Evolutionary conservation across 1,140 invertebrate species (phyloP).

Genomic region (Ostrea denselamellosa): DNA sequence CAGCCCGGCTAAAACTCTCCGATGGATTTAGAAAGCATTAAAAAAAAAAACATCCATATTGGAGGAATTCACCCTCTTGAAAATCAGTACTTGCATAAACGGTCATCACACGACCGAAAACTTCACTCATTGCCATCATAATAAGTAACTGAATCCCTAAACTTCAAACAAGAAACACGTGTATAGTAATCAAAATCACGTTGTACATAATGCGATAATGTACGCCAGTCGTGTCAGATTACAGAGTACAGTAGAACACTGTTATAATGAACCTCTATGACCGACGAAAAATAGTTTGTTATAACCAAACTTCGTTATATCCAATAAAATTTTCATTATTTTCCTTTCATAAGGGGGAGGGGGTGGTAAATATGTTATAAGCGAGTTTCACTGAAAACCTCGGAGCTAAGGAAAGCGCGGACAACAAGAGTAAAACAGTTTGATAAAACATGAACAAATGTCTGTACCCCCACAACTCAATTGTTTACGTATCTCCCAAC

Average conservation of each 20-base stretch:
- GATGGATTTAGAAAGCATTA: too few species aligned
- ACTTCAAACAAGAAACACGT: constrained; percentile 91
- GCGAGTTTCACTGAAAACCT: too few species aligned
- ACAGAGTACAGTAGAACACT: constrained; percentile 83
- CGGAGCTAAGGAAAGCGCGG: too few species aligned
- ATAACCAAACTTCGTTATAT: too few species aligned
- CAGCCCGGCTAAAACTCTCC: constrained; percentile 64
- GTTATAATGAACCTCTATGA: too few species aligned
- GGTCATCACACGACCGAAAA: constrained; percentile 74
- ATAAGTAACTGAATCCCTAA: constrained; percentile 78
- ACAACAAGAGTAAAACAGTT: constrained; percentile 80
- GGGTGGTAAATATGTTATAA: too few species aligned
- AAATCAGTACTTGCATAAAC: constrained; percentile 68
- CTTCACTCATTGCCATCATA: constrained; percentile 70
- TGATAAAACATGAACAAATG: constrained; percentile 81
- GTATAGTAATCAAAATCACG: too few species aligned
- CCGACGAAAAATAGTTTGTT: too few species aligned
- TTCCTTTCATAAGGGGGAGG: too few species aligned
- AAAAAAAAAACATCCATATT: constrained; percentile 64
- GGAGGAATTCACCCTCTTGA: constrained; percentile 63
- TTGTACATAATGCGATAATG: constrained; percentile 69
- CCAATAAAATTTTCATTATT: too few species aligned
- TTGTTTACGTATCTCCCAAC: too few species aligned
- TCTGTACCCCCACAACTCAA: too few species aligned
- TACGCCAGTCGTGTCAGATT: constrained; percentile 61